Base-by-base conservation (phyloP, 2,888 invertebrate species). In the Xylocampa areola region DNA sequence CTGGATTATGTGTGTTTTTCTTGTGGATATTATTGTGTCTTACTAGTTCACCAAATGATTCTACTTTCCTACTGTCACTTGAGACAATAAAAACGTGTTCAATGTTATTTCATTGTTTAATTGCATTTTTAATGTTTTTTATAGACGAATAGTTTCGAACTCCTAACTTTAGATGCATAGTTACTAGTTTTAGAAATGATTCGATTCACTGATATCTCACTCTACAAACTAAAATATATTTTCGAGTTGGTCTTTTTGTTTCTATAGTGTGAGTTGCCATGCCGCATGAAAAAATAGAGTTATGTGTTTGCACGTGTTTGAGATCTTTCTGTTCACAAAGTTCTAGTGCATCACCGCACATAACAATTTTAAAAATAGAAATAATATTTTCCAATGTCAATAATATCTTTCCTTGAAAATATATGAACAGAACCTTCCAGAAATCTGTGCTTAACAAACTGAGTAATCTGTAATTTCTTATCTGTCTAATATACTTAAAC, bases 1-100 rank as follows among this genome's bases (percentile, higher is more conserved):
- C 87, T 90, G 85, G 85, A 86, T 88, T 88, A 80, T 90, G 90
- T 92, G 90, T 92, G 87, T 91, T 90, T 87, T 89, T 88, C 86
- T 86, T 89, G 85, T 90, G 85, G 74, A 85, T 88, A 88, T n/a
- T n/a, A n/a, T 88, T 90, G 86, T 91, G 86, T 88, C 88, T 89
- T 83, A 80, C 80, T 92, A 90, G 90, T 80, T 89, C 88, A 87
- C 87, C 86, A 86, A 77, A 75, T 69, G 74, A 81, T 77, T 86
- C 85, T 88, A 86, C 83, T 89, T 88, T 90, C 86, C 85, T 90
- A 82, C 81, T 85, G 79, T 86, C 80, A 85, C 84, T 89, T 87
- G 85, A 86, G 84, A 84, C 78, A 83, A 80, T 82, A 49, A 68
- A 52, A 68, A 76, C 76, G 82, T 85, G 80, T 85, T 88, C 79